Evolutionary conservation across 1,140 invertebrate species (phyloP).

Genomic region (Leptinotarsa lineolata): DNA sequence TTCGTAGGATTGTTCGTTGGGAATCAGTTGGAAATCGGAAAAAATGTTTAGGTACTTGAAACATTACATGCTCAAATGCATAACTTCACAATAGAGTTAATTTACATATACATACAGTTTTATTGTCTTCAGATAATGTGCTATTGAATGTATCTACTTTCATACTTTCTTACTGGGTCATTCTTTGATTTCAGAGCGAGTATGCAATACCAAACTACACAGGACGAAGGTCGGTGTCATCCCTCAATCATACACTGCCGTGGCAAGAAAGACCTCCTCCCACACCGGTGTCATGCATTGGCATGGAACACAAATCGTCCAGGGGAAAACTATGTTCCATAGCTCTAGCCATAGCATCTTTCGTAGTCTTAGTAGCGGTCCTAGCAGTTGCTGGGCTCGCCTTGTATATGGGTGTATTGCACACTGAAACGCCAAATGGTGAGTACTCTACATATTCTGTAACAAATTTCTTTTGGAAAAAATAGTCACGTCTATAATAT

Average conservation of each 20-base stretch:
- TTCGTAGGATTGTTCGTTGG: too few species aligned
- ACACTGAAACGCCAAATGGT: slow-evolving; percentile 57
- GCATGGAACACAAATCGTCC: slow-evolving; percentile 42
- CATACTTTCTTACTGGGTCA: too few species aligned
- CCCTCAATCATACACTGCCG: slow-evolving; percentile 35
- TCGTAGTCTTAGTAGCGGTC: slow-evolving; percentile 72
- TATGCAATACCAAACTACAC: slow-evolving; percentile 44
- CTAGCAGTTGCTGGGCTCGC: slow-evolving; percentile 74
- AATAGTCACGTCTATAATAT: too few species aligned
- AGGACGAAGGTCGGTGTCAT: slow-evolving; percentile 42
- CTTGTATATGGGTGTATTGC: slow-evolving; percentile 73
- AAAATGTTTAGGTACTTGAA: too few species aligned
- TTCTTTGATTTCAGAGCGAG: slow-evolving; percentile 45
- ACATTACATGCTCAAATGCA: too few species aligned
- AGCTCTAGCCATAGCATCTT: slow-evolving; percentile 67
- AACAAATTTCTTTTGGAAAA: too few species aligned
- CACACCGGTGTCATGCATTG: slow-evolving; percentile 33
- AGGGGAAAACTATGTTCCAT: slow-evolving; percentile 66
- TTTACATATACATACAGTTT: too few species aligned
- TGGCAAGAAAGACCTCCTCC: slow-evolving; percentile 45
- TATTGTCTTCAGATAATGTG: too few species aligned
- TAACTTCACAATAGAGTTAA: too few species aligned
- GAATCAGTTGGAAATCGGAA: too few species aligned
- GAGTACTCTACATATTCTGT: not conserved
- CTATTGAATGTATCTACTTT: too few species aligned